Evolutionary conservation across 2,113 vertebrate species (phyloP), one percentile per base, ranked within the genome.

Genomic region (Prionailurus bengalensis): DNA sequence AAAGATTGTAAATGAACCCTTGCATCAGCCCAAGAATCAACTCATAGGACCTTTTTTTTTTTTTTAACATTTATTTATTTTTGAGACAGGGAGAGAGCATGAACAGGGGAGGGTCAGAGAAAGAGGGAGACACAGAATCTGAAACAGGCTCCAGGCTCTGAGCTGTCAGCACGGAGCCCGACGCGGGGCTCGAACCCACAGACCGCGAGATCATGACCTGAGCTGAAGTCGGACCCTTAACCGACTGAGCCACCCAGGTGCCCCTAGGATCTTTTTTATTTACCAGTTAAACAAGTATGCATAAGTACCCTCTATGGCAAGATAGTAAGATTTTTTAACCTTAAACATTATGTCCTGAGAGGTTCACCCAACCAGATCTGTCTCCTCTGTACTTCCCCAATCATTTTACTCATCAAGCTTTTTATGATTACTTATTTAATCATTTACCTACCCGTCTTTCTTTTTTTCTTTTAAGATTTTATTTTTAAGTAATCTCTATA

Each of bases 391-490:
- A 39, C 31, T 87, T 97, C 70, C 36, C 53, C 36, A 92, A 58
- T 68, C 87, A 89, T 88, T 95, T 92, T 45, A 78, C 23, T 78
- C 36, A 89, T 21, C 0, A 33, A 86, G 61, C 63, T 66, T 81
- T 89, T 70, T 42, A 3, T 74, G 63, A 93, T 78, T 71, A 82
- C 10, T 88, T 48, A 92, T 82, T 88, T 92, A 96, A 89, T 89
- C 31, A 91, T 36, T 23, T 89, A 45, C 58, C 58, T 61, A 61
- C 58, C 58, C 7, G 21, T 61, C 55, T 17, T 55, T 55, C 21
- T 61, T 61, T 61, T 58, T 61, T 61, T 23, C 58, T 61, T 61
- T 61, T 61, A 61, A 61, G 58, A 61, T 61, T 61, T 61, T 61
- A 61, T 9, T 21, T 61, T 61, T 61, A 61, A 61, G 58, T 23